Base-by-base conservation (phyloP, 2,888 invertebrate genomes). In the Axea sp. region DNA sequence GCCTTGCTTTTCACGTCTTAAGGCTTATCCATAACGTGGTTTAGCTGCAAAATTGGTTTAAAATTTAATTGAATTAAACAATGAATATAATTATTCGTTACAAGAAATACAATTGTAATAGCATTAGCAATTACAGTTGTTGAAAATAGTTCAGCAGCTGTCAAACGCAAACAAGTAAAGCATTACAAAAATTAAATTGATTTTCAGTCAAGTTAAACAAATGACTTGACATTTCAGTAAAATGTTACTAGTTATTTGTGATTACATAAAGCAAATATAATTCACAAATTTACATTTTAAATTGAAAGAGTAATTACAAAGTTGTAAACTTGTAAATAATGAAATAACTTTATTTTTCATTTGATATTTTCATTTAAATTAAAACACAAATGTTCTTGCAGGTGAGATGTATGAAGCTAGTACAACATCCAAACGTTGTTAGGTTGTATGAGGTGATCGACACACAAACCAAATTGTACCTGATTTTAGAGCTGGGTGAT, bases 401-500 rank as follows among this genome's bases (percentile, higher is more conserved):
- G 95, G 93, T 96, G 75, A 92, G 97, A 77, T 99, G 98, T 88
- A 99, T 99, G 98, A 99, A 99, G 89, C 89, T 99, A 81, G 99
- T 99, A 39, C 99, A 99, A 88, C 99, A 99, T 90, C 98, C 99
- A 22, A 97, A 99, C 90, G 98, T 99, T 30, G 99, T 99, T 39
- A 91, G 98, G 60, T 90, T 99, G 45, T 99, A 99, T 89, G 98
- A 99, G 91, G 99, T 99, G 76, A 99, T 99, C 86, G 99, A 99
- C 89, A 99, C 99, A 26, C 96, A 97, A 88, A 98, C 98, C 76
- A 99, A 99, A 89, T 91, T 98, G 83, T 97, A 97, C 89, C 91
- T 97, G 88, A 98, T 99, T 86, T 90, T 99, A 86, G 99, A 99
- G 90, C 90, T 98, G 83, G 99, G 98, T 8, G 98, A 99, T 89